phyloP scores from a whole-genome alignment of 2,888 invertebrate genomes.

The Lithodes maja region DNA sequence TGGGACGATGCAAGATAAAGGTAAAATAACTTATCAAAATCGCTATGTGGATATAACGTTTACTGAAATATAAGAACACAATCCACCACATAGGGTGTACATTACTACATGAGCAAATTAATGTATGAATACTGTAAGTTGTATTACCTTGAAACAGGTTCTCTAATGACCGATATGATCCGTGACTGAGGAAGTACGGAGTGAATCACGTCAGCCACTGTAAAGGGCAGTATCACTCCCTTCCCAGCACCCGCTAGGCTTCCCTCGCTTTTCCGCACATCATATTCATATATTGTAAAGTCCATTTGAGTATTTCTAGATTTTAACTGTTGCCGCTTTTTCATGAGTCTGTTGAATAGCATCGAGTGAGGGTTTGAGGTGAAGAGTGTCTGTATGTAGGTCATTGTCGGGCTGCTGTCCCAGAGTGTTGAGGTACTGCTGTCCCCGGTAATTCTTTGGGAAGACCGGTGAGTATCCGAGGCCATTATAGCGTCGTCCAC shows the following conservation, averaged over 20 bases:
- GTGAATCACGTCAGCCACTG: conserved; percentile 51
- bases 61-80: no score
- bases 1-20: no score
- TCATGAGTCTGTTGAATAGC: not conserved
- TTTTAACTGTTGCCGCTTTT: not conserved
- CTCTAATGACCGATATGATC: conserved; percentile 53
- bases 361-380: not conserved
- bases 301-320: not conserved
- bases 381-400: conserved; percentile 23
- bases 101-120: no score
- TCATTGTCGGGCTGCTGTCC: conserved; percentile 54
- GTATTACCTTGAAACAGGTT: conserved; percentile 51
- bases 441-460: conserved; percentile 58
- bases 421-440: conserved; percentile 67
- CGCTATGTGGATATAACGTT: no score
- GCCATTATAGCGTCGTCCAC: not conserved
- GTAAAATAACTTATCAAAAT: no score
- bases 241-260: not conserved
- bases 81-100: no score
- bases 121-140: no score
- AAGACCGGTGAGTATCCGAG: not conserved
- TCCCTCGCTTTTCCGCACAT: not conserved
- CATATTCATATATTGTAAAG: conserved; percentile 2
- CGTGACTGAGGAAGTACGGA: conserved; percentile 40
- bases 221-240: conserved; percentile 42